A percentile compares a stretch with the other conserved stretches of the same genome.
Conservation (phyloP, 1,140 invertebrate species). For the Zaprionus inermis region DNA sequence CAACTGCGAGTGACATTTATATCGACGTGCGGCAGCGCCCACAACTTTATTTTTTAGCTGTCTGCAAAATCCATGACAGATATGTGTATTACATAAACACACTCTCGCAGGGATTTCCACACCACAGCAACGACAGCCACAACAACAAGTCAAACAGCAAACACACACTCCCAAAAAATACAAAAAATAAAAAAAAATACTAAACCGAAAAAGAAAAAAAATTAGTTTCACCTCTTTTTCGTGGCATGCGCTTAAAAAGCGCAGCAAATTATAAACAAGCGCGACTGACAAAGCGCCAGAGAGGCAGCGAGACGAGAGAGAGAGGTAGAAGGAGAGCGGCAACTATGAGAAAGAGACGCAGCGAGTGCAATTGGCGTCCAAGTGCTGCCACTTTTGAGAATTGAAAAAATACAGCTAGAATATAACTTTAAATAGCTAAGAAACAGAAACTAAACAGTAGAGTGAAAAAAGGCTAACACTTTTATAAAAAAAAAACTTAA, state of each 20-base stretch:
- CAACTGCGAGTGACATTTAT: constrained; percentile 50
- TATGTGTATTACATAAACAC: constrained; percentile 58
- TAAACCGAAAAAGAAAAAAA: constrained; percentile 53
- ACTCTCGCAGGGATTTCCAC: constrained; percentile 56
- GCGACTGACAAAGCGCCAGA: constrained; percentile 33
- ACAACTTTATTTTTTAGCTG: no score
- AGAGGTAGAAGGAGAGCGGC: neutral
- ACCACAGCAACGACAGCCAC: constrained; percentile 21
- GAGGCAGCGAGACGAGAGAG: constrained; percentile 16
- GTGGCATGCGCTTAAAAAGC: constrained; percentile 71
- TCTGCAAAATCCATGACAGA: constrained; percentile 46
- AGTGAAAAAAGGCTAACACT: no score
- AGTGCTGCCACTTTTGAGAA: no score
- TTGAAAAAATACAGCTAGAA: no score
- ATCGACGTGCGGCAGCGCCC: constrained; percentile 44
- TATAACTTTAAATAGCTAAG: no score
- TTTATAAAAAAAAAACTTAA: no score
- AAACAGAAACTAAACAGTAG: no score
- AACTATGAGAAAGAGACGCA: neutral
- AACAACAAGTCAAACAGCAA: constrained; percentile 42
- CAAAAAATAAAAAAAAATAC: constrained; percentile 33
- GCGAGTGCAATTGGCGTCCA: constrained; percentile 6
- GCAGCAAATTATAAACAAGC: constrained; percentile 77
- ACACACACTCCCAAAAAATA: constrained; percentile 46
- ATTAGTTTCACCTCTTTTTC: constrained; percentile 81